A percentile compares a stretch with the other conserved stretches of the same genome.
Conservation (phyloP, 1,140 invertebrate genomes). For the Orius insidiosus region DNA sequence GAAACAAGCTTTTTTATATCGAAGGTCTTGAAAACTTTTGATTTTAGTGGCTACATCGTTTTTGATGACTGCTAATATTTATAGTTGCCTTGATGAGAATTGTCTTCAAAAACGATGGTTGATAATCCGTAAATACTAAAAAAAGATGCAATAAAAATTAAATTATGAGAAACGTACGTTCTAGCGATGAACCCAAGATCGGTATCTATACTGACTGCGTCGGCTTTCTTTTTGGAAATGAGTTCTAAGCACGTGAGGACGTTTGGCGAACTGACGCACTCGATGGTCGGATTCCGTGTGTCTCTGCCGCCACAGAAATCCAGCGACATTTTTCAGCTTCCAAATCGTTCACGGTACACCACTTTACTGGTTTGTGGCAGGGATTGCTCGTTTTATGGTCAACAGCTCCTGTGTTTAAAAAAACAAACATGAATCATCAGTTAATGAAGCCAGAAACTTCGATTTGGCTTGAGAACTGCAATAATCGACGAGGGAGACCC, state of each 20-base stretch:
- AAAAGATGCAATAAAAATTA: background rate
- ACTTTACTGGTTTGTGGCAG: background rate
- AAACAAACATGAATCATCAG: no score
- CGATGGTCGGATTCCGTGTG: background rate
- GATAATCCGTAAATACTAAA: background rate
- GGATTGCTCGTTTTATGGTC: no score
- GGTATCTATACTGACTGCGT: slow-evolving; percentile 2
- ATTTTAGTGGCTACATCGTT: background rate
- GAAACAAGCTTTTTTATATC: slow-evolving; percentile 1
- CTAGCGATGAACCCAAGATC: slow-evolving; percentile 4
- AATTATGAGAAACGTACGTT: background rate
- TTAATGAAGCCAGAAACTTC: no score
- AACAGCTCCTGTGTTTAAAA: no score
- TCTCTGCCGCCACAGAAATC: background rate
- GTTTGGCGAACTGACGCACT: background rate
- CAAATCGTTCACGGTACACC: slow-evolving; percentile 3
- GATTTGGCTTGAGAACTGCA: no score
- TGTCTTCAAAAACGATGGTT: slow-evolving; percentile 5
- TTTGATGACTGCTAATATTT: slow-evolving; percentile 7
- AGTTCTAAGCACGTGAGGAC: background rate
- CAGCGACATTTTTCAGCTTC: slow-evolving; percentile 6
- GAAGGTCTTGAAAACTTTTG: background rate
- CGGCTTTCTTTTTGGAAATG: background rate
- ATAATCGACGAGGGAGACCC: no score
- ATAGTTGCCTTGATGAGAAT: background rate